phyloP scores from a whole-genome alignment of 92 coral and sea anemone genomes.

The Porites rus region DNA sequence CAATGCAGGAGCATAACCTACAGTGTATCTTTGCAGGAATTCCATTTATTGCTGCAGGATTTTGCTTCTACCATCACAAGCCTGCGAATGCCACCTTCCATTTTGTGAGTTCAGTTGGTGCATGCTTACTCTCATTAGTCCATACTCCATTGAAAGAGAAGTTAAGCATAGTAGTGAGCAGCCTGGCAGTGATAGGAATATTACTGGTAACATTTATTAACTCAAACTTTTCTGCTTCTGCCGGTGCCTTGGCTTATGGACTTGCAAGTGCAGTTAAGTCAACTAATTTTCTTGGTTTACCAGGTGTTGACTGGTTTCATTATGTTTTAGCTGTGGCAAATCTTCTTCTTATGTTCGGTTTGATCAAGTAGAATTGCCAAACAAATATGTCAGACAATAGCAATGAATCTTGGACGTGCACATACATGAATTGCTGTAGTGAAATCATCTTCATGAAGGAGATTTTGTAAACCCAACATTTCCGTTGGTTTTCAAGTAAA shows the following conservation, averaged over 20 bases:
- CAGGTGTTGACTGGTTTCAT: constrained; percentile 96
- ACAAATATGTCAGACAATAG: too few species aligned
- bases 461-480: too few species aligned
- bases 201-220: constrained; percentile 70
- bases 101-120: constrained; percentile 77
- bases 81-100: constrained; percentile 72
- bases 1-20: neutral
- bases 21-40: constrained; percentile 60
- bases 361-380: constrained; percentile 16
- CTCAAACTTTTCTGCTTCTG: constrained; percentile 68
- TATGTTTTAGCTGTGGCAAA: constrained; percentile 81
- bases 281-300: constrained; percentile 71
- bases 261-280: constrained; percentile 75
- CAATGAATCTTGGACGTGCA: too few species aligned
- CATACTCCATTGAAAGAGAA: constrained; percentile 68
- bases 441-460: too few species aligned
- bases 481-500: too few species aligned
- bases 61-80: constrained; percentile 76
- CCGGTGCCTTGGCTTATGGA: constrained; percentile 81
- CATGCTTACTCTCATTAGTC: constrained; percentile 61
- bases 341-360: constrained; percentile 69
- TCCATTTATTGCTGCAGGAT: constrained; percentile 91
- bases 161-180: constrained; percentile 70
- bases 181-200: constrained; percentile 86
- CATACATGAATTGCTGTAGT: too few species aligned